phyloP scores from a whole-genome alignment of 2,888 invertebrate species.

The Conomelus anceps region DNA sequence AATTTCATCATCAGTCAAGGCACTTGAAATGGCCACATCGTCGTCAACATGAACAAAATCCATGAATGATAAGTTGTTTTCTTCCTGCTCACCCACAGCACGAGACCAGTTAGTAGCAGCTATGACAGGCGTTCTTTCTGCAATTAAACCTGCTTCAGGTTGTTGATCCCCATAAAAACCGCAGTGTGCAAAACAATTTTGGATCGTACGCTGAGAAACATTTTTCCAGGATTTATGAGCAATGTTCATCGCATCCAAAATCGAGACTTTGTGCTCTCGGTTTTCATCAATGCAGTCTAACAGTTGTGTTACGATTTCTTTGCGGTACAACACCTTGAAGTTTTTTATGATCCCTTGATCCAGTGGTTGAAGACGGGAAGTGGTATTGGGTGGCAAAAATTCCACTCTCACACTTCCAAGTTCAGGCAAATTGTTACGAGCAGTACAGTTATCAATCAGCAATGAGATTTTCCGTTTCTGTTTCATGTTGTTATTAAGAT shows the following conservation, averaged over 20 bases:
- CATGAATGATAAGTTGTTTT: constrained; percentile 1
- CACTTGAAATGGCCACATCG: no score
- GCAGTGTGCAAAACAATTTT: neutral
- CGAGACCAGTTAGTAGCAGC: constrained; percentile 14
- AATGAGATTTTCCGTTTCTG: constrained; percentile 12
- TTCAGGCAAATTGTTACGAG: constrained; percentile 10
- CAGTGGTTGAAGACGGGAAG: constrained; percentile 25
- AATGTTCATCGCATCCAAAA: no score
- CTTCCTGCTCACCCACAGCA: constrained; percentile 15
- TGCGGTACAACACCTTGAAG: constrained; percentile 25
- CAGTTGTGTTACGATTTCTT: constrained; percentile 19
- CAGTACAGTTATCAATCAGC: constrained; percentile 25
- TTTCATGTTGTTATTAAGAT: constrained; percentile 2
- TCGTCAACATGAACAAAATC: no score
- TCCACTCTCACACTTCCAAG: constrained; percentile 13
- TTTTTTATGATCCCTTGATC: constrained; percentile 31
- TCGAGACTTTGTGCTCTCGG: no score
- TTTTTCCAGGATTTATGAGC: no score
- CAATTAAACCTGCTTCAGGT: no score
- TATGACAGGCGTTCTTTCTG: neutral
- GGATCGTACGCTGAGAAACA: no score
- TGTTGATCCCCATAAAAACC: constrained; percentile 13
- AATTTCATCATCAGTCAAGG: no score
- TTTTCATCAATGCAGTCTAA: no score
- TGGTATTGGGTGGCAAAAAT: constrained; percentile 20